Percentiles rank a stretch among this genome's conserved stretches.
Conservation (phyloP, 2,797 vertebrate genomes). For the Babyrousa celebensis region DNA sequence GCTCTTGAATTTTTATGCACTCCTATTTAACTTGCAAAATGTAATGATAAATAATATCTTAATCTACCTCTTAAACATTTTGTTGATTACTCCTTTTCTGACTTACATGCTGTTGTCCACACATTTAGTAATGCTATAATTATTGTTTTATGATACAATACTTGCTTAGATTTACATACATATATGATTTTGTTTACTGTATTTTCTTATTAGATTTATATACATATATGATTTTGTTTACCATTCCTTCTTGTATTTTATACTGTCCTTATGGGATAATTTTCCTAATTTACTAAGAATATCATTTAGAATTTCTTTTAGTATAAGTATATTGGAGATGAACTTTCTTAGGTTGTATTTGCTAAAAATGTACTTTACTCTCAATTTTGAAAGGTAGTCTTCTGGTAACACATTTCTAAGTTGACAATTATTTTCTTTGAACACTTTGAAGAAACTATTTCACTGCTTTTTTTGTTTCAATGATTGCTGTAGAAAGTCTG, state of each 20-base stretch:
- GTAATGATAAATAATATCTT: constrained; percentile 43
- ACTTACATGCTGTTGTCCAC: neutral
- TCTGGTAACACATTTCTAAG: constrained; percentile 44
- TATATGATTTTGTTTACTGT: neutral
- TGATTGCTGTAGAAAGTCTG: neutral
- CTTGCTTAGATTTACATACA: neutral
- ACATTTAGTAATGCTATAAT: constrained; percentile 31
- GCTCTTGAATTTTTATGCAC: neutral
- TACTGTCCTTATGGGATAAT: neutral
- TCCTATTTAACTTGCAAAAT: constrained; percentile 65
- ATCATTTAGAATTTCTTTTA: constrained; percentile 63
- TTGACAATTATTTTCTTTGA: constrained; percentile 46
- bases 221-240: neutral
- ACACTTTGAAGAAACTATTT: neutral
- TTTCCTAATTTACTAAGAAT: constrained; percentile 33
- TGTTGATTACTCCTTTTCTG: neutral
- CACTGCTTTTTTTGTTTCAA: neutral
- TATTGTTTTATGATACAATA: constrained; percentile 50
- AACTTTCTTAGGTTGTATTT: constrained; percentile 38
- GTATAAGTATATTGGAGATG: neutral
- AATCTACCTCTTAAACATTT: neutral
- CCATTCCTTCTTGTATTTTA: constrained; percentile 44
- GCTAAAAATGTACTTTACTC: constrained; percentile 33
- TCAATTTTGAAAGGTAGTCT: constrained; percentile 31
- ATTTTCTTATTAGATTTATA: constrained; percentile 39